Conservation (phyloP, 2,113 vertebrate genomes). For the Xiphophorus hellerii region DNA sequence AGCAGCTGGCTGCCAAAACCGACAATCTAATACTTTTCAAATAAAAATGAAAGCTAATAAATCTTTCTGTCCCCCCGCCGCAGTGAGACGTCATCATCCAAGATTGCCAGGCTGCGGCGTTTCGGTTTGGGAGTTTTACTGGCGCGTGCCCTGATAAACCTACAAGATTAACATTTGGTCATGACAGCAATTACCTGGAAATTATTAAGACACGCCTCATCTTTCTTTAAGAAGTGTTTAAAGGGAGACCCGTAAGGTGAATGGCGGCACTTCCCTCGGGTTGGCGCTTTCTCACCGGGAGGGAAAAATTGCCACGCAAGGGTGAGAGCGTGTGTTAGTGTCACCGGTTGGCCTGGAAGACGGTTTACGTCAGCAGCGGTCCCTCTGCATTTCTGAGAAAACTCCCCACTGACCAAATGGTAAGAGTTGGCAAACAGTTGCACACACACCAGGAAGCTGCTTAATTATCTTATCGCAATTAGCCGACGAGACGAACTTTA, state of each 20-base stretch:
- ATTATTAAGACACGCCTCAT: neutral
- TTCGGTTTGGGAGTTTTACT: slow-evolving; percentile 20
- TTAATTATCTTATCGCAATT: neutral
- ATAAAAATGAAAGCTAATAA: slow-evolving; percentile 10
- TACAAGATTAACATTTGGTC: slow-evolving; percentile 38
- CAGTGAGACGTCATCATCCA: neutral
- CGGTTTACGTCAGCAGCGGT: slow-evolving; percentile 45
- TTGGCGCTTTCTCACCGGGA: neutral
- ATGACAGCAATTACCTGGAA: slow-evolving; percentile 34
- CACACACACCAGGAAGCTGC: neutral
- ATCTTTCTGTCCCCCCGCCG: slow-evolving; percentile 6
- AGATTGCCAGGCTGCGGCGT: neutral
- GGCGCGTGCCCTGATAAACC: slow-evolving; percentile 28
- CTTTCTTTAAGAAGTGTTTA: slow-evolving; percentile 8
- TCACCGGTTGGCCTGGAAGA: neutral
- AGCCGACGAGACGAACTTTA: neutral
- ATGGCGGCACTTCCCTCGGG: slow-evolving; percentile 4
- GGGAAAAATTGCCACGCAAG: slow-evolving; percentile 16
- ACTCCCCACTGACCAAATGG: slow-evolving; percentile 24
- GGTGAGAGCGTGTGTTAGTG: neutral
- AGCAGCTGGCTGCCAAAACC: slow-evolving; percentile 17
- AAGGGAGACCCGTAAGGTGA: neutral
- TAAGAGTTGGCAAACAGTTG: neutral
- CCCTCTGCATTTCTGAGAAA: slow-evolving; percentile 9
- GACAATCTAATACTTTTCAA: neutral